Base-by-base conservation (phyloP, 2,888 invertebrate species). In the Tromatobia lineatoria region DNA sequence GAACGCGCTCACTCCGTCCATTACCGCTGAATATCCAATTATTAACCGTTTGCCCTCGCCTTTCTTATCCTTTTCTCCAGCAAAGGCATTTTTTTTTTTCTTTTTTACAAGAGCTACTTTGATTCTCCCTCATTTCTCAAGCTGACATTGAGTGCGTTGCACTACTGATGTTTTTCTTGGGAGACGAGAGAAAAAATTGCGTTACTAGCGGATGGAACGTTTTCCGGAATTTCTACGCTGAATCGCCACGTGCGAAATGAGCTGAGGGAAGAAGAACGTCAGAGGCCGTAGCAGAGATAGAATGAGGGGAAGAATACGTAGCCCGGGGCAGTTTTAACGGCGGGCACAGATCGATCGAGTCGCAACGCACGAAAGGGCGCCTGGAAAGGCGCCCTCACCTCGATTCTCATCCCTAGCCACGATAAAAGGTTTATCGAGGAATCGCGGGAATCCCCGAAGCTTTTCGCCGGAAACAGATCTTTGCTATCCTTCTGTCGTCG, bases 1-100 rank as follows among this genome's bases (percentile, higher is more conserved):
- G 84, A 87, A 87, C 70, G 82, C 82, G 80, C 87, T 87, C 83
- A 84, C 83, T 87, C 87, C 87, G 87, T 87, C 87, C 87, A 86
- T 79, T 81, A 76, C 67, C 76, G 79, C 75, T 70, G 54, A 81
- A 59, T 66, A 78, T 54, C 64, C 45, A 13, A 23, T 38, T 38
- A 38, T 34, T 61, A 29, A 34, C 15, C 61, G 61, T 34, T 61
- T 10, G 38, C 10, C 38, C 38, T 34, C 34, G 34, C 7, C 34
- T 34, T 34, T 7, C 34, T 7, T 10, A 10, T 38, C 38, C 10
- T 38, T 38, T 10, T 38, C 38, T 38, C 38, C 8, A 38, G 8
- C 10, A 10, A 38, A 38, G 38, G 38, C 38, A 38, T 38, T 38
- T 38, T 10, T 38, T 34, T 8, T 38, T 38, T 38, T 38, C 0